A percentile compares a stretch with the other conserved stretches of the same genome.
Evolutionary conservation across 2,888 invertebrate genomes (phyloP).

Genomic region (Parnassius apollo): DNA sequence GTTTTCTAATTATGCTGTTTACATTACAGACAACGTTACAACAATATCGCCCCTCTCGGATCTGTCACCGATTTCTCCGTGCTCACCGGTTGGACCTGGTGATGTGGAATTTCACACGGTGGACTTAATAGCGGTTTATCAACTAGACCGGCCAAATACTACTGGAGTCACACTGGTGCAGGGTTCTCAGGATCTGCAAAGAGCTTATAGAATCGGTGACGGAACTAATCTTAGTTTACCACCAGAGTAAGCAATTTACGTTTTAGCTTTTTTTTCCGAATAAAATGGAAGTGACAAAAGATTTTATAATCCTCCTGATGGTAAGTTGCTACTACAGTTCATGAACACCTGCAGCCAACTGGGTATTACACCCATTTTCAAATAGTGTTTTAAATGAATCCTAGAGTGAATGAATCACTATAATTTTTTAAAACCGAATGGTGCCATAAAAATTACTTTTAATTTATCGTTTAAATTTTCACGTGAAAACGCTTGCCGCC

Average conservation of each 20-base stretch:
- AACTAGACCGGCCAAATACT: slow-evolving; percentile 83
- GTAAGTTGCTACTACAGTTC: too few relatives aligned
- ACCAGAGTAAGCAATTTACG: slow-evolving; percentile 80
- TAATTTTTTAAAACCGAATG: too few relatives aligned
- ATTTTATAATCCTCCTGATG: too few relatives aligned
- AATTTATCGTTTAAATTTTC: too few relatives aligned
- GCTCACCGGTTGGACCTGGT: slow-evolving; percentile 76
- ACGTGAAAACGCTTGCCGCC: too few relatives aligned
- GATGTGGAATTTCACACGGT: slow-evolving; percentile 90
- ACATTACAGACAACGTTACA: slow-evolving; percentile 47
- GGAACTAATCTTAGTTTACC: slow-evolving; percentile 87
- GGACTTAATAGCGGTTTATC: slow-evolving; percentile 90
- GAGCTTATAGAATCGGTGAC: slow-evolving; percentile 88
- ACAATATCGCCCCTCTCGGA: slow-evolving; percentile 40
- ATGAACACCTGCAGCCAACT: too few relatives aligned
- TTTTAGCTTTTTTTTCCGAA: background rate
- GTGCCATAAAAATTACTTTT: too few relatives aligned
- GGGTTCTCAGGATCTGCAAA: slow-evolving; percentile 89
- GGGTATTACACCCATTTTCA: too few relatives aligned
- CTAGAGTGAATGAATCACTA: too few relatives aligned
- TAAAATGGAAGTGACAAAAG: too few relatives aligned
- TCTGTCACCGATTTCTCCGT: slow-evolving; percentile 43
- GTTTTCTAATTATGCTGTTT: background rate
- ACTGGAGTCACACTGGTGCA: slow-evolving; percentile 85
- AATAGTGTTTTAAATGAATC: too few relatives aligned